phyloP scores from a whole-genome alignment of 2,113 vertebrate species.

The Petromus typicus region DNA sequence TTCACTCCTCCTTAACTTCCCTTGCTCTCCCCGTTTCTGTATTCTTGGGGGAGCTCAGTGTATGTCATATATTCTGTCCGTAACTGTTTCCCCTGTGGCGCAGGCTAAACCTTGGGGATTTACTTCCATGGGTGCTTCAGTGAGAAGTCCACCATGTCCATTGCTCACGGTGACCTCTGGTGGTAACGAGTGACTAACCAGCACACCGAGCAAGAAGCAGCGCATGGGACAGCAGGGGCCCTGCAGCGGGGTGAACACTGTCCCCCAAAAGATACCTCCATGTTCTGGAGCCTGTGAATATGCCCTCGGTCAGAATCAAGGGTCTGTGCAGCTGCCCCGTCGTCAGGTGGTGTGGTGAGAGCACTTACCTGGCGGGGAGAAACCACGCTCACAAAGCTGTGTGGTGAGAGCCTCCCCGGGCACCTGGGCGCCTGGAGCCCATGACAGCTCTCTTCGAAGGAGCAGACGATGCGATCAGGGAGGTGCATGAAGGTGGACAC shows the following conservation, averaged over 20 bases:
- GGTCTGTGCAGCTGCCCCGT: neutral
- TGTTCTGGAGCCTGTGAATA: neutral
- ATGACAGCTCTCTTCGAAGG: neutral
- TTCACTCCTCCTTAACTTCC: neutral
- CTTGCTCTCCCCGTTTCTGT: neutral
- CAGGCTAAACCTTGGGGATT: neutral
- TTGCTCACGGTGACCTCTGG: neutral
- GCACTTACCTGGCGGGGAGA: too few relatives aligned
- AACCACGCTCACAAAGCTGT: too few relatives aligned
- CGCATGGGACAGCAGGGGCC: neutral
- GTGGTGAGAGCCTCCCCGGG: neutral
- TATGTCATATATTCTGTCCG: neutral
- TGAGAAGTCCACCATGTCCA: neutral
- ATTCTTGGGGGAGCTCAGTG: neutral
- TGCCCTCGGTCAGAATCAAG: neutral
- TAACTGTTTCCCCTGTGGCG: neutral
- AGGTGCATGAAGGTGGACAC: accelerated
- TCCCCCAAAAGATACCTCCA: neutral
- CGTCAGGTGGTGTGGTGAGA: too few relatives aligned
- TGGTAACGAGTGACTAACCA: neutral
- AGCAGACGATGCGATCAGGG: neutral
- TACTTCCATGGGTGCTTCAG: neutral
- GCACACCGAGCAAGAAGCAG: neutral
- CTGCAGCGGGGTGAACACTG: neutral
- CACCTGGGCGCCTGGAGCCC: neutral